Evolutionary conservation across 2,888 invertebrate genomes (phyloP).

Genomic region (Cheilosia variabilis): DNA sequence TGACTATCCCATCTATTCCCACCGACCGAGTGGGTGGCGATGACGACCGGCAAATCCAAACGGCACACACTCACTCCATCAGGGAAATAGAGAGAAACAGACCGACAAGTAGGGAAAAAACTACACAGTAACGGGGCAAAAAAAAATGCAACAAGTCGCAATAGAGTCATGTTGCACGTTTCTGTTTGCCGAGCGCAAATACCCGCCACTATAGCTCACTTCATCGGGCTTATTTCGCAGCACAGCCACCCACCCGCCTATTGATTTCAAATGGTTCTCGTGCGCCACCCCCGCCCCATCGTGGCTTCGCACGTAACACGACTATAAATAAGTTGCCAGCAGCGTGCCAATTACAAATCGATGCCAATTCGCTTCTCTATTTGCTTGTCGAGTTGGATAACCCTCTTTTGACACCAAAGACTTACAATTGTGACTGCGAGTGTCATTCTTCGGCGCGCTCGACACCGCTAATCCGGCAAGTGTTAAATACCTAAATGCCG

Average conservation of each 20-base stretch:
- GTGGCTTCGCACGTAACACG: slow-evolving; percentile 53
- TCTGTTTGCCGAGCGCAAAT: slow-evolving; percentile 68
- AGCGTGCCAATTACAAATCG: slow-evolving; percentile 48
- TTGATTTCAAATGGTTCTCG: slow-evolving; percentile 31
- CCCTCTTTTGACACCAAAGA: slow-evolving; percentile 49
- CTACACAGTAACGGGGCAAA: slow-evolving; percentile 35
- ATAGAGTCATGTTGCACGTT: slow-evolving; percentile 69
- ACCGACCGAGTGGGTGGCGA: not conserved
- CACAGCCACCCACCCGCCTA: slow-evolving; percentile 12
- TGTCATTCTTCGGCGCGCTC: slow-evolving; percentile 1
- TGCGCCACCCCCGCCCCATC: slow-evolving; percentile 39
- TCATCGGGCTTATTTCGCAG: slow-evolving; percentile 21
- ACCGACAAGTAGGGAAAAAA: slow-evolving; percentile 20
- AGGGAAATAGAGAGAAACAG: slow-evolving; percentile 35
- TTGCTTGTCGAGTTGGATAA: slow-evolving; percentile 26
- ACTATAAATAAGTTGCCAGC: slow-evolving; percentile 47
- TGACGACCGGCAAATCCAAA: not conserved
- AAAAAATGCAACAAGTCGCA: slow-evolving; percentile 71
- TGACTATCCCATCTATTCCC: slow-evolving; percentile 43
- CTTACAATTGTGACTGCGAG: not conserved
- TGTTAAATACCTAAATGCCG: slow-evolving; percentile 69
- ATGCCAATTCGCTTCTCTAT: slow-evolving; percentile 47
- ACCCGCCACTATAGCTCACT: slow-evolving; percentile 6
- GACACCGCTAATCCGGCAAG: slow-evolving; percentile 31
- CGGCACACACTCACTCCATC: slow-evolving; percentile 53